A percentile compares a stretch with the other conserved stretches of the same genome.
These are phyloP conservation scores for Nixonia krombeini DNA, from an alignment of 1,140 invertebrate genomes.

Conservation along the genomic window DNA sequence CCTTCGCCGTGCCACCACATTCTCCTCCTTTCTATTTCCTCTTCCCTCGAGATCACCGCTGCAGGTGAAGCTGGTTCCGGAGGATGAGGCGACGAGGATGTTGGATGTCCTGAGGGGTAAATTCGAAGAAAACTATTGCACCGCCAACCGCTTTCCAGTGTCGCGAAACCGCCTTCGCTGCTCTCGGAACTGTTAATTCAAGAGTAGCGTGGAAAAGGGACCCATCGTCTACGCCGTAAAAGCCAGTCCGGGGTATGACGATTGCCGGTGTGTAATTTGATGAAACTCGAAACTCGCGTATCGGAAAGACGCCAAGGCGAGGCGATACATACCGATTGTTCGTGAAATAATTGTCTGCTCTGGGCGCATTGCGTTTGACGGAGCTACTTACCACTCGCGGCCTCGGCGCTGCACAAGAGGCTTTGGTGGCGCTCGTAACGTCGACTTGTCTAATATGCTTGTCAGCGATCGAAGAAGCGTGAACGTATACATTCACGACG, in stretches of 20 bases:
- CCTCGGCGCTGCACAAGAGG: not conserved
- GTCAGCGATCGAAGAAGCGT: not conserved
- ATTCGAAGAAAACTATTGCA: conserved; percentile 60
- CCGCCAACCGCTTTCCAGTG: conserved; percentile 32
- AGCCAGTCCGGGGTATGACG: conserved; percentile 23
- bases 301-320: conserved; percentile 21
- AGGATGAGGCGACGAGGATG: conserved; percentile 27
- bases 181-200: conserved; percentile 41
- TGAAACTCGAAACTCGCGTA: conserved; percentile 31
- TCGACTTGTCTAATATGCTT: not conserved
- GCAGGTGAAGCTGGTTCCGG: conserved; percentile 52
- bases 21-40: conserved; percentile 45
- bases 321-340: conserved; percentile 19
- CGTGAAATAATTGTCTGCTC: conserved; percentile 30
- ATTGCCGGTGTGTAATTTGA: conserved; percentile 32
- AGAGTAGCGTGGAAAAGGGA: conserved; percentile 38
- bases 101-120: conserved; percentile 57
- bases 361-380: no score
- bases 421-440: conserved; percentile 5
- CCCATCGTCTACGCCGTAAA: conserved; percentile 32
- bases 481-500: not conserved
- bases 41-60: conserved; percentile 57
- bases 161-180: conserved; percentile 31
- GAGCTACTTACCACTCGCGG: no score
- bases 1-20: conserved; percentile 40